A percentile compares a stretch with the other conserved stretches of the same genome.
phyloP scores from a whole-genome alignment of 2,888 invertebrate species.

The Zygogramma bicolorata region DNA sequence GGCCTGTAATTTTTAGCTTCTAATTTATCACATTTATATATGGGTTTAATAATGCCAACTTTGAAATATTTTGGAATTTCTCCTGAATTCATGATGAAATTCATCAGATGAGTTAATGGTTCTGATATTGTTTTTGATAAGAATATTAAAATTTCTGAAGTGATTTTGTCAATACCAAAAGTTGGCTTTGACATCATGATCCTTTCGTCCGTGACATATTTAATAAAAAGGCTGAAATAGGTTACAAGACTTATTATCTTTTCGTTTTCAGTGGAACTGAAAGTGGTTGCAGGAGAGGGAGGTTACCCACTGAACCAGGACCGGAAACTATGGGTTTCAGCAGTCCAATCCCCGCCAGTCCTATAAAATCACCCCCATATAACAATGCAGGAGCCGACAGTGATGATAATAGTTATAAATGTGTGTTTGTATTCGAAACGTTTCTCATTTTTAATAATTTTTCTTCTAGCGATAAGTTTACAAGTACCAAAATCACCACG shows the following conservation, averaged over 20 bases:
- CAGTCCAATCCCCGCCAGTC: slow-evolving; percentile 70
- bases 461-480: slow-evolving; percentile 65
- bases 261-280: slow-evolving; percentile 58
- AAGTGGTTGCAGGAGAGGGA: slow-evolving; percentile 64
- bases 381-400: slow-evolving; percentile 66
- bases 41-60: too few species aligned
- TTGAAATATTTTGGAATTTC: too few species aligned
- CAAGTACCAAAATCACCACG: slow-evolving; percentile 73
- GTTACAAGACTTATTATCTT: not conserved
- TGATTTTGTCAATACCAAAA: too few species aligned
- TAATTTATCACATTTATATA: too few species aligned
- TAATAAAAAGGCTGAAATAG: not conserved
- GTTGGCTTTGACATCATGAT: too few species aligned
- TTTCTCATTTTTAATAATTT: slow-evolving; percentile 29
- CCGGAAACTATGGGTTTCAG: slow-evolving; percentile 68
- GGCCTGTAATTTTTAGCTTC: too few species aligned
- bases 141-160: too few species aligned
- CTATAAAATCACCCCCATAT: slow-evolving; percentile 73
- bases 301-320: slow-evolving; percentile 74
- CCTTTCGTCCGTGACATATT: not conserved
- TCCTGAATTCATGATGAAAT: too few species aligned
- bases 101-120: too few species aligned
- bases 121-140: too few species aligned
- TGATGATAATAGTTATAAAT: slow-evolving; percentile 69
- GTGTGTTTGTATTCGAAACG: slow-evolving; percentile 44